Percentiles rank a stretch among this genome's conserved stretches.
phyloP scores from a whole-genome alignment of 2,888 invertebrate species.

The Drosophila basisetae region DNA sequence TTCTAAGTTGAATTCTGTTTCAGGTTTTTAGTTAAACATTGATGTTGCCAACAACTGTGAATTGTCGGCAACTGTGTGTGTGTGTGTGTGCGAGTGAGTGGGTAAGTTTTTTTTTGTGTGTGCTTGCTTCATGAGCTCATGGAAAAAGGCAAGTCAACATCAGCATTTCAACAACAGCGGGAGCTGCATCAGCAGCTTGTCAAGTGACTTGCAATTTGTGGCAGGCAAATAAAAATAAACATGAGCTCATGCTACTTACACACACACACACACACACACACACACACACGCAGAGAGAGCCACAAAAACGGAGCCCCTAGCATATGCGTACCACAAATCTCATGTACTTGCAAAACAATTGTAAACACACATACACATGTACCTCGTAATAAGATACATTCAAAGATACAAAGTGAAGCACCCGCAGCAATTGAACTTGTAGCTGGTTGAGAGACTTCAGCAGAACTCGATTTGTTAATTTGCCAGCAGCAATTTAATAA shows the following conservation, averaged over 20 bases:
- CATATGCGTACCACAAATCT: constrained; percentile 51
- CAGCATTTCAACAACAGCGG: constrained; percentile 84
- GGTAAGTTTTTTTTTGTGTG: constrained; percentile 10
- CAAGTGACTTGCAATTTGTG: constrained; percentile 84
- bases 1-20: constrained; percentile 49
- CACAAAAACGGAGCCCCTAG: constrained; percentile 9
- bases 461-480: constrained; percentile 53
- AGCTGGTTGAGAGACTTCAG: constrained; percentile 33
- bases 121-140: constrained; percentile 66
- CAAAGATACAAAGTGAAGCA: constrained; percentile 57
- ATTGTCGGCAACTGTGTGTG: constrained; percentile 41
- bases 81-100: constrained; percentile 24
- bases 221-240: constrained; percentile 82
- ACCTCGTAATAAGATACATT: constrained; percentile 17
- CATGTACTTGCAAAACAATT: constrained; percentile 60
- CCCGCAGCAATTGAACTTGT: constrained; percentile 71
- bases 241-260: constrained; percentile 83
- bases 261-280: constrained; percentile 64
- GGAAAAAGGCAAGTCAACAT: constrained; percentile 82
- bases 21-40: constrained; percentile 44
- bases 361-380: constrained; percentile 19
- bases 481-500: constrained; percentile 32
- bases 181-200: constrained; percentile 85
- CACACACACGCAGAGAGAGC: constrained; percentile 50
- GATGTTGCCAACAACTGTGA: constrained; percentile 53